Conservation (phyloP, 37 sponge, comb jelly and placozoan genomes). For the Agelas oroides region DNA sequence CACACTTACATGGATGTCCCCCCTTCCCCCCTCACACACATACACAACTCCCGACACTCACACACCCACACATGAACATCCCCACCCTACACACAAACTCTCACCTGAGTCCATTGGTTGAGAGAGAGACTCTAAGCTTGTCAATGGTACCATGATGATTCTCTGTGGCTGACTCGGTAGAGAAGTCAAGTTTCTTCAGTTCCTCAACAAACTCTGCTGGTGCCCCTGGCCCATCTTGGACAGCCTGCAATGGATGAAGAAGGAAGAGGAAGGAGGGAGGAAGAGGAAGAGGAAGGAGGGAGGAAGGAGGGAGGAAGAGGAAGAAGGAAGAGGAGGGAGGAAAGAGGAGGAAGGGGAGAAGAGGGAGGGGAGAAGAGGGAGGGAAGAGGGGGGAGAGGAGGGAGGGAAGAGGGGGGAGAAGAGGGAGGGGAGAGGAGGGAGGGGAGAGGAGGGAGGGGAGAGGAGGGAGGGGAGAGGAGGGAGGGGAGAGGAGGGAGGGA, state of each 20-base stretch:
- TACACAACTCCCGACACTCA: background rate
- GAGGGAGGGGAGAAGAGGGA: background rate
- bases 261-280: too few species aligned
- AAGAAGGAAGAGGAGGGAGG: too few species aligned
- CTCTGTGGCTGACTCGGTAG: constrained; percentile 42
- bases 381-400: too few species aligned
- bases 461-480: too few species aligned
- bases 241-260: constrained; percentile 15
- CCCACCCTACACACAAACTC: background rate
- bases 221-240: constrained; percentile 48
- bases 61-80: constrained; percentile 5
- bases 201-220: constrained; percentile 82
- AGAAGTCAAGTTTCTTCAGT: constrained; percentile 56
- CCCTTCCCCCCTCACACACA: background rate
- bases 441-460: too few species aligned
- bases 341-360: background rate
- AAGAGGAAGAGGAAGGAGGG: too few species aligned
- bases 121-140: constrained; percentile 83
- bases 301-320: too few species aligned
- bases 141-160: constrained; percentile 54
- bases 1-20: background rate
- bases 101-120: constrained; percentile 88
- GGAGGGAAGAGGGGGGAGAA: too few species aligned
- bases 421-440: too few species aligned
- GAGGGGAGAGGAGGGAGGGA: too few species aligned